A percentile compares a stretch with the other conserved stretches of the same genome.
Conservation (phyloP, 2,888 invertebrate genomes). For the Andrena bucephala region DNA sequence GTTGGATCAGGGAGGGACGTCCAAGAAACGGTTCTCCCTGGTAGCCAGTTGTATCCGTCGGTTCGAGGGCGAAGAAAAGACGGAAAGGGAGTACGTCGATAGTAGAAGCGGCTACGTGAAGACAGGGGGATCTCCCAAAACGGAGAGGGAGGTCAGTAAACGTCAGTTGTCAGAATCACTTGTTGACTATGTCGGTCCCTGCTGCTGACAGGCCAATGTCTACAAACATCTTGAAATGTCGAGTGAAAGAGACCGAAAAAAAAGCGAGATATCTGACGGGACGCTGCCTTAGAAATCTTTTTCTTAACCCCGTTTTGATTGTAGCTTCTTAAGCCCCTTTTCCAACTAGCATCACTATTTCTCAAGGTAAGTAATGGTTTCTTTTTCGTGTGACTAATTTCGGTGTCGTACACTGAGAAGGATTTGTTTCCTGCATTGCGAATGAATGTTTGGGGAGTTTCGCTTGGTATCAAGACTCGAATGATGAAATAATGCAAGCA, state of each 20-base stretch:
- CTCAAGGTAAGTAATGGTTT: conserved; percentile 53
- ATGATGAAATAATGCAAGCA: neutral
- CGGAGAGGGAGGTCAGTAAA: conserved; percentile 85
- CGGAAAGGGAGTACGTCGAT: conserved; percentile 63
- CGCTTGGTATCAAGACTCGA: too few species aligned
- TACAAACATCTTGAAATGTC: conserved; percentile 80
- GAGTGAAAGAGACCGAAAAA: conserved; percentile 4
- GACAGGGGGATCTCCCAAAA: conserved; percentile 78
- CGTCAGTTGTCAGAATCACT: conserved; percentile 64
- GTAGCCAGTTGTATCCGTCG: conserved; percentile 83
- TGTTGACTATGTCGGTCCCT: conserved; percentile 23
- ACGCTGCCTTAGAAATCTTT: conserved; percentile 12
- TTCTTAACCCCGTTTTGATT: conserved; percentile 52
- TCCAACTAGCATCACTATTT: neutral
- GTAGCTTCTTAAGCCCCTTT: conserved; percentile 26
- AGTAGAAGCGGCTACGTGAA: conserved; percentile 65
- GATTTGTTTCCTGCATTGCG: neutral
- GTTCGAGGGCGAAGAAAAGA: conserved; percentile 78
- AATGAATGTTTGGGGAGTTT: neutral
- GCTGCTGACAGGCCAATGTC: conserved; percentile 80
- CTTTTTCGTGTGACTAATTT: conserved; percentile 46
- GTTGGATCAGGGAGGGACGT: conserved; percentile 54
- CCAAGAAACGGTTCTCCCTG: conserved; percentile 81
- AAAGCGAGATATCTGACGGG: conserved; percentile 7
- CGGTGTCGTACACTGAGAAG: neutral